Base-by-base conservation (phyloP, 1,140 invertebrate species). In the Conus betulinus region DNA sequence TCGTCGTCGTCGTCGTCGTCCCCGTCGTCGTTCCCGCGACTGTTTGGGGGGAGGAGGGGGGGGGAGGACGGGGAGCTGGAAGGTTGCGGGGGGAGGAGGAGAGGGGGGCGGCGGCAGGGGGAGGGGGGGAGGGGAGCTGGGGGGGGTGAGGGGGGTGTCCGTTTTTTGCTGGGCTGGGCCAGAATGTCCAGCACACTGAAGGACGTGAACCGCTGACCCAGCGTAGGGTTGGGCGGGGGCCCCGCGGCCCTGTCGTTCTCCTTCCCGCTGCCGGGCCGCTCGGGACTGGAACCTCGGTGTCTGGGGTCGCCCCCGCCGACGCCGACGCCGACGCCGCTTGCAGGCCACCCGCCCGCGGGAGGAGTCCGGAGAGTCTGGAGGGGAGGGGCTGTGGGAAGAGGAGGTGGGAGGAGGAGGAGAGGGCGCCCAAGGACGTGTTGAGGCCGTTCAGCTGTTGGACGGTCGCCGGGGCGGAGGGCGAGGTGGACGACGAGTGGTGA, bases 131-230 rank as follows among this genome's bases (percentile, higher is more conserved):
- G 67, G 6, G 67, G 67, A 39, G 76, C 23, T 15, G 79, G 79
- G 23, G 78, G 39, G 51, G 79, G 79, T 6, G 79, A 81, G 15
- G 79, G 79, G 13, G 39, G 11, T 39, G 79, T 23, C 39, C 27
- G 6, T 51, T 51, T 52, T 55, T 53, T 81, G 79, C 39, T 53
- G 79, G 79, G 79, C 79, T 81, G 79, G 7, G 79, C 79, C 79
- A 81, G 79, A 81, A 81, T 81, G 79, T 81, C 79, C 79, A 81
- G 51, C 52, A 81, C 79, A 53, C 79, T 81, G 79, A 81, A 81
- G 39, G 79, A 81, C 79, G 79, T 81, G 51, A 81, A 81, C 39
- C 79, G 13, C 27, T 13, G 23, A 17, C 51, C 57, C 15, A 8
- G 5, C 10, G 13, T 23, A 10, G 79, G 79, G 79, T 81, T 81